phyloP scores from a whole-genome alignment of 2,888 invertebrate genomes.

The Azorinus chamasolen region DNA sequence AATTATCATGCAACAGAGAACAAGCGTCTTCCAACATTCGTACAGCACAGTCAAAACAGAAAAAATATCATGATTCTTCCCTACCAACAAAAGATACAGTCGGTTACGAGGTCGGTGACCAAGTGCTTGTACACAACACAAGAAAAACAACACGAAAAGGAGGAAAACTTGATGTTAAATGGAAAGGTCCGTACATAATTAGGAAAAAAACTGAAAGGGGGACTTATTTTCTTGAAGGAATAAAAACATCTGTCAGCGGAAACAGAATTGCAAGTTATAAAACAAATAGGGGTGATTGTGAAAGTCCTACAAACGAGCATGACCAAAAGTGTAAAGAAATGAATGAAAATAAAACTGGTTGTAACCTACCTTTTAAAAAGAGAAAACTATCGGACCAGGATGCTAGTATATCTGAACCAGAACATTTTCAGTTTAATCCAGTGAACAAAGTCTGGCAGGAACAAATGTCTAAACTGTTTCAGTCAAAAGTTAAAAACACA shows the following conservation, averaged over 20 bases:
- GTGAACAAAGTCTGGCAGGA: slow-evolving; percentile 24
- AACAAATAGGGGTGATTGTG: slow-evolving; percentile 16
- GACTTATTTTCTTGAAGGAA: slow-evolving; percentile 28
- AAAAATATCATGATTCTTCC: slow-evolving; percentile 38
- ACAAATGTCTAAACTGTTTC: slow-evolving; percentile 27
- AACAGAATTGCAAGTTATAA: slow-evolving; percentile 26
- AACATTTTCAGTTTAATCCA: slow-evolving; percentile 28
- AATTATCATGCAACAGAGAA: slow-evolving; percentile 26
- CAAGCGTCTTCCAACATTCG: slow-evolving; percentile 35
- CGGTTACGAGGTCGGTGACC: slow-evolving; percentile 27
- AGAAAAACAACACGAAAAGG: slow-evolving; percentile 23
- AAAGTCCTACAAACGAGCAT: slow-evolving; percentile 19
- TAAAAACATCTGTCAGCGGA: slow-evolving; percentile 26
- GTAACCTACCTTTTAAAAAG: slow-evolving; percentile 27
- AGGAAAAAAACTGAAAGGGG: slow-evolving; percentile 29
- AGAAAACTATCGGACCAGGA: slow-evolving; percentile 25
- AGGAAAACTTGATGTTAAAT: slow-evolving; percentile 19
- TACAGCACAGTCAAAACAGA: slow-evolving; percentile 32
- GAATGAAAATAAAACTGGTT: slow-evolving; percentile 17
- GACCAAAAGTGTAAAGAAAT: slow-evolving; percentile 8
- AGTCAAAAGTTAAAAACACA: slow-evolving; percentile 25
- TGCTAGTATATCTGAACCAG: slow-evolving; percentile 19
- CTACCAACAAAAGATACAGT: slow-evolving; percentile 23
- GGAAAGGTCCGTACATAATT: slow-evolving; percentile 28
- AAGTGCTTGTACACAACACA: slow-evolving; percentile 31